Percentiles rank a stretch among this genome's conserved stretches.
These are phyloP conservation scores for Chrysolina americana DNA, from an alignment of 2,888 invertebrate species.

Conservation along the genomic window DNA sequence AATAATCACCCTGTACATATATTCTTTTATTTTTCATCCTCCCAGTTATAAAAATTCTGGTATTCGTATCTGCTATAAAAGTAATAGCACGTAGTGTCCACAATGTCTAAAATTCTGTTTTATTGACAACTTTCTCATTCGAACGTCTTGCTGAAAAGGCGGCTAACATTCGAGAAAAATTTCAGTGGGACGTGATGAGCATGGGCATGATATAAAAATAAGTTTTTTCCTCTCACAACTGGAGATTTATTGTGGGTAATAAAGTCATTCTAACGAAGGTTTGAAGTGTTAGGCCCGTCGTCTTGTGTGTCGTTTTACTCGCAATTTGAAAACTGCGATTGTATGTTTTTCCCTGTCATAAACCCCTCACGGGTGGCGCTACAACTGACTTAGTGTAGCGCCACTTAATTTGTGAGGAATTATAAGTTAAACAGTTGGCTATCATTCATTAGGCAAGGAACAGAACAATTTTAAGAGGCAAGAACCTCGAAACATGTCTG, in stretches of 20 bases:
- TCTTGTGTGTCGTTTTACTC: neutral
- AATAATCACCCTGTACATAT: too few species aligned
- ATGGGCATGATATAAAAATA: neutral
- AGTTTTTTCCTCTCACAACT: neutral
- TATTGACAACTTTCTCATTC: conserved; percentile 7
- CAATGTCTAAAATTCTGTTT: conserved; percentile 1
- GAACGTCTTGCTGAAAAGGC: conserved; percentile 7
- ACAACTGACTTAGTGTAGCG: too few species aligned
- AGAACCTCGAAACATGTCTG: too few species aligned
- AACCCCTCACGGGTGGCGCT: too few species aligned
- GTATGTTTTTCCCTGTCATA: too few species aligned
- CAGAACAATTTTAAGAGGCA: too few species aligned
- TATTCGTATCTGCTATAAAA: too few species aligned
- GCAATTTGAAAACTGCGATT: neutral
- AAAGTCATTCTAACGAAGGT: neutral
- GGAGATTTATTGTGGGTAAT: neutral
- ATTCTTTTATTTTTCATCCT: too few species aligned
- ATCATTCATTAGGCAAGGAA: too few species aligned
- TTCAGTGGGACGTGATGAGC: conserved; percentile 3
- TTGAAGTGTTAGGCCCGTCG: neutral
- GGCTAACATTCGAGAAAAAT: neutral
- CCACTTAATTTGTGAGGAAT: too few species aligned
- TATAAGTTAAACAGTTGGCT: too few species aligned
- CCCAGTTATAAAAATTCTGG: too few species aligned
- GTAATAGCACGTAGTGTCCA: neutral